These are phyloP conservation scores for Agonopterix subpropinquella DNA, from an alignment of 2,888 invertebrate genomes.

Conservation along the genomic window DNA sequence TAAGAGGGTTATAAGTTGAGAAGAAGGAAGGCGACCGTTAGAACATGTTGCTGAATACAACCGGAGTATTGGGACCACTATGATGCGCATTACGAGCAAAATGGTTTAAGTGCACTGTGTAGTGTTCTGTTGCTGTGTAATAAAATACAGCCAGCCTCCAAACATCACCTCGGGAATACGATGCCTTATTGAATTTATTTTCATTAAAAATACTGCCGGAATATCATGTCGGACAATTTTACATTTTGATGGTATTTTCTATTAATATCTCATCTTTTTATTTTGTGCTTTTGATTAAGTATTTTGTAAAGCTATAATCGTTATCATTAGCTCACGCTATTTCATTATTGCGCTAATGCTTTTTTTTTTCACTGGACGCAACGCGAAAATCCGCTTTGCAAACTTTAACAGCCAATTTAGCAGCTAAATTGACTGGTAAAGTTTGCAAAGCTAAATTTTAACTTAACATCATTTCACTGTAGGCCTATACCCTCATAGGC, in stretches of 20 bases:
- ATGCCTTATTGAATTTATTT: constrained; percentile 1
- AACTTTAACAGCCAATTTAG: no score
- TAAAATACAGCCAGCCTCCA: not conserved
- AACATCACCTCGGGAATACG: constrained; percentile 1
- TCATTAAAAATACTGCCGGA: not conserved
- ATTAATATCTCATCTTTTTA: no score
- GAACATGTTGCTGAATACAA: not conserved
- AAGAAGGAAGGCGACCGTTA: not conserved
- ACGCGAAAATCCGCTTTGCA: no score
- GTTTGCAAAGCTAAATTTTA: no score
- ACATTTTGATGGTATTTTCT: not conserved
- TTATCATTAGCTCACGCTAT: no score
- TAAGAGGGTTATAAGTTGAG: not conserved
- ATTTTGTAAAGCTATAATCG: no score
- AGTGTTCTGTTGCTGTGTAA: not conserved
- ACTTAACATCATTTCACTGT: no score
- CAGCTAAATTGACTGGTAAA: no score
- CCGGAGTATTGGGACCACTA: not conserved
- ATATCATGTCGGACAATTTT: not conserved
- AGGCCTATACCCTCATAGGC: no score
- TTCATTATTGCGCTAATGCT: no score
- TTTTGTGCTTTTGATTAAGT: no score
- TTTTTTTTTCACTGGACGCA: no score
- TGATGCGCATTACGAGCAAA: not conserved
- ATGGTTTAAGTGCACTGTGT: not conserved